Evolutionary conservation across 2,888 invertebrate genomes (phyloP).

Genomic region (Tipula helvola): DNA sequence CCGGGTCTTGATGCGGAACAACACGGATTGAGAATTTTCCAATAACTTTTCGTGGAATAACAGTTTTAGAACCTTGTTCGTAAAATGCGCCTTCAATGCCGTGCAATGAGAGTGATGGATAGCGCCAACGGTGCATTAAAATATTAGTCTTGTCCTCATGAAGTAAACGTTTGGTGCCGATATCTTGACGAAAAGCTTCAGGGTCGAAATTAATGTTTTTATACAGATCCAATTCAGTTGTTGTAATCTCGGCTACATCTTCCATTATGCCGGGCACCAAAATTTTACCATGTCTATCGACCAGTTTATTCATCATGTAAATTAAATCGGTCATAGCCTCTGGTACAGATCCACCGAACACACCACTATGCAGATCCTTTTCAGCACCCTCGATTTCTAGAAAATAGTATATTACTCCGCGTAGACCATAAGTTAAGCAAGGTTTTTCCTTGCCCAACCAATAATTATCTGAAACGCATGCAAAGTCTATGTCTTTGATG

Average conservation of each 20-base stretch:
- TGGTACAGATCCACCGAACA: slow-evolving; percentile 85
- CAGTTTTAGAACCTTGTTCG: slow-evolving; percentile 89
- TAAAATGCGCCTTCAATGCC: slow-evolving; percentile 93
- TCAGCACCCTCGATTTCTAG: slow-evolving; percentile 76
- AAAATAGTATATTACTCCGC: slow-evolving; percentile 86
- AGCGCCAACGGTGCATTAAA: slow-evolving; percentile 92
- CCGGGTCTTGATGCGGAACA: slow-evolving; percentile 88
- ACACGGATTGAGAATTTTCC: slow-evolving; percentile 96
- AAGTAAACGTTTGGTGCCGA: slow-evolving; percentile 55
- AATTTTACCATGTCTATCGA: slow-evolving; percentile 79
- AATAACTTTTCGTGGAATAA: slow-evolving; percentile 83
- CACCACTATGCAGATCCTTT: slow-evolving; percentile 93
- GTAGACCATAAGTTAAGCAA: slow-evolving; percentile 90
- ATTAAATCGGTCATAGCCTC: slow-evolving; percentile 89
- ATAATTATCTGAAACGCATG: slow-evolving; percentile 97
- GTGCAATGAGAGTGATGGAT: slow-evolving; percentile 85
- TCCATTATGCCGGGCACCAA: slow-evolving; percentile 71
- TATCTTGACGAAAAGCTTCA: slow-evolving; percentile 52
- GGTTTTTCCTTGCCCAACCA: slow-evolving; percentile 97
- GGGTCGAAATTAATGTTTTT: slow-evolving; percentile 77
- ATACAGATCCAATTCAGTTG: slow-evolving; percentile 60
- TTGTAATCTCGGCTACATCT: slow-evolving; percentile 60
- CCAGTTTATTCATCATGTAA: slow-evolving; percentile 68
- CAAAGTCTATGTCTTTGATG: slow-evolving; percentile 75
- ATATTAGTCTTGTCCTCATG: slow-evolving; percentile 71